Evolutionary conservation across 2,888 invertebrate species (phyloP).

Genomic region (Meiosimyza decipiens): DNA sequence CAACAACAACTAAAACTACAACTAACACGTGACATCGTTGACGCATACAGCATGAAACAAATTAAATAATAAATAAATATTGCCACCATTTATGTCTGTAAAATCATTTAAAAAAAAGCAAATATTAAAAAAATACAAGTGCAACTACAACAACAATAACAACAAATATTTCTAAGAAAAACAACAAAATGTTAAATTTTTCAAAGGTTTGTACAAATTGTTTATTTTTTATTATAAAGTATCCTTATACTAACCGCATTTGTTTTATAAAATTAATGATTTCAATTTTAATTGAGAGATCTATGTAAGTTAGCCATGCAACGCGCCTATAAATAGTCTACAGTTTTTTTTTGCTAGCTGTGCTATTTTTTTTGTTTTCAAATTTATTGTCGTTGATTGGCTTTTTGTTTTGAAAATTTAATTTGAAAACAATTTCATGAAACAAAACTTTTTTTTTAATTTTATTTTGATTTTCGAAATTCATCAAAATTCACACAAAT

Average conservation of each 20-base stretch:
- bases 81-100: conserved; percentile 29
- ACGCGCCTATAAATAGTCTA: conserved; percentile 30
- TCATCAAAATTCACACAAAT: not conserved
- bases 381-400: conserved; percentile 7
- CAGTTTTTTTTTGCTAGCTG: not conserved
- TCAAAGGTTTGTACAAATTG: conserved; percentile 30
- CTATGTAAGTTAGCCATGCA: conserved; percentile 1
- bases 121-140: conserved; percentile 39
- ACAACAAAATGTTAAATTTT: conserved; percentile 25
- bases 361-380: not conserved
- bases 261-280: not conserved
- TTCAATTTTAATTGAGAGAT: not conserved
- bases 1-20: conserved; percentile 40
- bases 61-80: conserved; percentile 39
- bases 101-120: conserved; percentile 37
- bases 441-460: not conserved
- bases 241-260: conserved; percentile 23
- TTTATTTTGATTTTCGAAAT: not conserved
- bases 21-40: conserved; percentile 22
- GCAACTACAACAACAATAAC: conserved; percentile 40
- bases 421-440: not conserved
- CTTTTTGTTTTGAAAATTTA: not conserved
- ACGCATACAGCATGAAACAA: conserved; percentile 26
- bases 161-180: conserved; percentile 31
- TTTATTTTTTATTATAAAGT: not conserved